phyloP scores from a whole-genome alignment of 2,113 vertebrate genomes.

The Prunella himalayana region DNA sequence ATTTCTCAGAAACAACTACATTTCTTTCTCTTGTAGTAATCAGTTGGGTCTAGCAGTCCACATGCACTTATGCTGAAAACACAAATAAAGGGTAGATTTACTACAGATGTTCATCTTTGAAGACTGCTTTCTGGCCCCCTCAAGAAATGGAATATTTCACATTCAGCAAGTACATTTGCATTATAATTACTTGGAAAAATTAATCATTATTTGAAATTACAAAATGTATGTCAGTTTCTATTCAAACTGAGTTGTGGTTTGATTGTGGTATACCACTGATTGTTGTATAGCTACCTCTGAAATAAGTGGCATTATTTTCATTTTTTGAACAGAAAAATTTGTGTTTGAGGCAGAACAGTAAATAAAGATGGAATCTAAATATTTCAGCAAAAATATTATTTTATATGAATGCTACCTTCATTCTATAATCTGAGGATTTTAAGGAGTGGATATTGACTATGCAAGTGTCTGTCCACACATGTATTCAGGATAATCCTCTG shows the following conservation, averaged over 20 bases:
- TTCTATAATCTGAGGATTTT: background rate
- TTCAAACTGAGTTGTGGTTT: background rate
- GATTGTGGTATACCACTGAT: background rate
- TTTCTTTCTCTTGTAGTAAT: background rate
- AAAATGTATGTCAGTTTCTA: background rate
- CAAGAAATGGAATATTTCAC: background rate
- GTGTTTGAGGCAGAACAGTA: background rate
- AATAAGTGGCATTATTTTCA: background rate
- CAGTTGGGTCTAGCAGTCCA: background rate
- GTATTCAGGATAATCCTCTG: background rate
- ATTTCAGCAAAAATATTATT: background rate
- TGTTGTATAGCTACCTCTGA: background rate
- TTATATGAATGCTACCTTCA: background rate
- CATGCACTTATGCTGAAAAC: background rate
- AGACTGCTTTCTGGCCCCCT: background rate
- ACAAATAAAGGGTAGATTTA: background rate
- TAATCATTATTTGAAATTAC: background rate
- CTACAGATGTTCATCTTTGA: background rate
- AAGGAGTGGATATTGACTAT: background rate
- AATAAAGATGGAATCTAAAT: background rate
- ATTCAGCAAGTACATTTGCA: background rate
- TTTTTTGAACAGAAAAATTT: background rate
- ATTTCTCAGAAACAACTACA: background rate
- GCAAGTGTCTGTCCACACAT: background rate
- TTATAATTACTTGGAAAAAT: background rate